Evolutionary conservation across 2,797 vertebrate species (phyloP), one percentile per base, ranked within the genome.

Genomic region (Natrix natrix): DNA sequence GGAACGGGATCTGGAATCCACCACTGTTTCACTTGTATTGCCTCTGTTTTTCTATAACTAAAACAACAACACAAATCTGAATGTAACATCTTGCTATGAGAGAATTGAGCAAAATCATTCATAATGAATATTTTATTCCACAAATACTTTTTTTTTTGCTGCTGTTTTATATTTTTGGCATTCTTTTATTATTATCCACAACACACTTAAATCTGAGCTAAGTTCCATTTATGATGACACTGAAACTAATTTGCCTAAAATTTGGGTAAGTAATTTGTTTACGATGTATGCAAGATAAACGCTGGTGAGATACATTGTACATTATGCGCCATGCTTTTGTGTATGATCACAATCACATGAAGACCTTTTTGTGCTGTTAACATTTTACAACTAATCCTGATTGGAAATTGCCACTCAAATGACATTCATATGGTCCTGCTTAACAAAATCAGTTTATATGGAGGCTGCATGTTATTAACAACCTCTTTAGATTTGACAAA

Each of bases 61-160:
- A 69, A 48, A 59, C 61, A 57, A 22, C 13, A 20, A 43, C 13
- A 61, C n/a, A 93, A 60, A 88, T 93, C n/a, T 87, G 89, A 61
- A 43, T 37, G 20, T 88, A 78, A 52, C 86, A 88, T 88, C 90
- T 88, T 63, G 16, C 90, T 20, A 37, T 61, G 43, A 83, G 86
- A 86, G 55, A 74, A 56, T 10, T 88, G 28, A 37, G 57, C 56
- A 91, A 91, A 90, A 93, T 66, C 32, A 93, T 91, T 91, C 83
- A 93, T 86, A 88, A 61, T 88, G 63, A 91, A 91, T 86, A 86
- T 86, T 86, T 86, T 56, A 90, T 78, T 60, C 86, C 56, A 52
- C 89, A 90, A 93, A 90, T 74, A 57, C 55, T 56, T 63, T 28
- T 90, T 87, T 87, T 54, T 52, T 87, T 56, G 24, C 59, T 90